Percentiles rank a stretch among this genome's conserved stretches.
Evolutionary conservation across 2,797 vertebrate genomes (phyloP).

Genomic region (Jordanella pulchra): DNA sequence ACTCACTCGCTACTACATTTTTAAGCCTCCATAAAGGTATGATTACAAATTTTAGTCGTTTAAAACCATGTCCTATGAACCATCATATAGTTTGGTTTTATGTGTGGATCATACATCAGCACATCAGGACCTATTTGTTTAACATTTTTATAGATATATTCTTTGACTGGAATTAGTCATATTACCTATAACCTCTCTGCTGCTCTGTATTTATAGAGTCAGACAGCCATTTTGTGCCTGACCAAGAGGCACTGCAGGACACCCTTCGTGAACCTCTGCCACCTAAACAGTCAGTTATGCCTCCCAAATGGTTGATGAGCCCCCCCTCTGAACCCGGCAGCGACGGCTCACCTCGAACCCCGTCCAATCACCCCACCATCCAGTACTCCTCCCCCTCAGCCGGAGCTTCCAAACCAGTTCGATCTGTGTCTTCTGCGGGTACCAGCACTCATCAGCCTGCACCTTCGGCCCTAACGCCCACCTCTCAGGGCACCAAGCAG

Average conservation of each 20-base stretch:
- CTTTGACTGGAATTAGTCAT: background rate
- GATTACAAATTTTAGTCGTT: background rate
- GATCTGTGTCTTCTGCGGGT: constrained; percentile 77
- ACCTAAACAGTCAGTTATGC: constrained; percentile 86
- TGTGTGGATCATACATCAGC: background rate
- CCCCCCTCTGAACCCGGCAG: constrained; percentile 81
- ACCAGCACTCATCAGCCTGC: constrained; percentile 73
- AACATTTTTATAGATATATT: background rate
- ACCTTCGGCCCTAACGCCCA: constrained; percentile 51
- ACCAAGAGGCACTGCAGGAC: constrained; percentile 81
- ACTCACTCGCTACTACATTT: background rate
- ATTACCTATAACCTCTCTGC: background rate
- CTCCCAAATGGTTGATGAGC: constrained; percentile 88
- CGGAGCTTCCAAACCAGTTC: constrained; percentile 72
- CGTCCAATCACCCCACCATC: constrained; percentile 67
- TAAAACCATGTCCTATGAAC: background rate
- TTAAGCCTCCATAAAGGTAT: background rate
- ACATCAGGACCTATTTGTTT: background rate
- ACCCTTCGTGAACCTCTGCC: constrained; percentile 77
- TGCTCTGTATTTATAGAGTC: constrained; percentile 78
- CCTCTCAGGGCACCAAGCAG: constrained; percentile 83
- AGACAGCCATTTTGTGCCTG: constrained; percentile 79
- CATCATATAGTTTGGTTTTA: background rate
- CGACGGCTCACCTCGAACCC: constrained; percentile 71
- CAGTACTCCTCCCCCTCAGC: constrained; percentile 70